These are phyloP conservation scores for Hypotaenidia okinawae DNA, from an alignment of 2,797 vertebrate species.

Conservation along the genomic window DNA sequence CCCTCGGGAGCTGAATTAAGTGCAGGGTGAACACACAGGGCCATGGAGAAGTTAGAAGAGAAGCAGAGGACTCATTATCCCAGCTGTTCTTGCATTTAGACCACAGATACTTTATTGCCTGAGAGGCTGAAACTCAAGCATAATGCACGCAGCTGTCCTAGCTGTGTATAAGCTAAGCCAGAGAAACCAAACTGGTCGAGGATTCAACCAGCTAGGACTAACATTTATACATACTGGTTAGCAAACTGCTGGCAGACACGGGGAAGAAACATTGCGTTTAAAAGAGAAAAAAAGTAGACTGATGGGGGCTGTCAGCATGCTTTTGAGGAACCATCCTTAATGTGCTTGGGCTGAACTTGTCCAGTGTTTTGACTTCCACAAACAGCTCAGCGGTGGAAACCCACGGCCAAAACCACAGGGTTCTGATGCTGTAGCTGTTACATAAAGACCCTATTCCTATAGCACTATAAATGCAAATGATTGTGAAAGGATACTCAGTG, in stretches of 20 bases:
- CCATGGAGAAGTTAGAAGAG: not conserved
- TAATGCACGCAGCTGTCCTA: accelerated
- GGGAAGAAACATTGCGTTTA: not conserved
- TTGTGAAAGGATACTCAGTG: conserved; percentile 36
- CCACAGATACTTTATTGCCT: not conserved
- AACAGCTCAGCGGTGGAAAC: not conserved
- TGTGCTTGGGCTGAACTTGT: not conserved
- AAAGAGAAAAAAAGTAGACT: not conserved
- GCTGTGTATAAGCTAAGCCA: not conserved
- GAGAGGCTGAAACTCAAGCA: not conserved
- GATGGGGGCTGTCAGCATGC: not conserved
- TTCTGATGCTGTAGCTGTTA: not conserved
- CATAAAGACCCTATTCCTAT: conserved; percentile 42
- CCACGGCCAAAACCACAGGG: not conserved
- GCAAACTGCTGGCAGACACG: not conserved
- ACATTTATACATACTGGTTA: not conserved
- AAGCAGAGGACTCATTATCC: not conserved
- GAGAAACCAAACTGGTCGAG: not conserved
- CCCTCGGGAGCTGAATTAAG: not conserved
- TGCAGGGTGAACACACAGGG: not conserved
- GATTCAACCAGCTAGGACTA: not conserved
- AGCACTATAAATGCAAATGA: conserved; percentile 70
- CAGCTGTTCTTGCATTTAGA: not conserved
- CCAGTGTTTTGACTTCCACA: not conserved
- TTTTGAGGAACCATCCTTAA: not conserved